These are phyloP conservation scores for Meloidogyne exigua DNA, from an alignment of 1,140 invertebrate genomes.

Conservation along the genomic window DNA sequence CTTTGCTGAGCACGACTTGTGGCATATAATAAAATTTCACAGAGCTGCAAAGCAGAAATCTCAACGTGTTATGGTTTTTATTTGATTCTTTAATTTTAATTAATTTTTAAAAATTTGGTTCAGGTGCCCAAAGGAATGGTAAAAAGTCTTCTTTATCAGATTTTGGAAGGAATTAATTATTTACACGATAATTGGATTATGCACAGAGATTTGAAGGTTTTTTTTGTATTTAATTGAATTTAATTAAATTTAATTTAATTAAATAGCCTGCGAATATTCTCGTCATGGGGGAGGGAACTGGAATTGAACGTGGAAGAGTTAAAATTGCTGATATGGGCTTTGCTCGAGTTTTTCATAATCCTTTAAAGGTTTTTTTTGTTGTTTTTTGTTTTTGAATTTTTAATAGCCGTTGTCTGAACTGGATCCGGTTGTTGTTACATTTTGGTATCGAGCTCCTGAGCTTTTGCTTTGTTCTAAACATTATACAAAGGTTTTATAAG, in stretches of 20 bases:
- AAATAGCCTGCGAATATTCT: slow-evolving; percentile 92
- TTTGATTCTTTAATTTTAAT: neutral
- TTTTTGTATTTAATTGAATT: neutral
- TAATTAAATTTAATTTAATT: neutral
- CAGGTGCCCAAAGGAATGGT: slow-evolving; percentile 90
- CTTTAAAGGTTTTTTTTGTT: slow-evolving; percentile 73
- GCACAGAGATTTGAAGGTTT: slow-evolving; percentile 87
- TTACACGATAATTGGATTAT: slow-evolving; percentile 99
- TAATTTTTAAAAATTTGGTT: neutral
- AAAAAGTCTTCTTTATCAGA: slow-evolving; percentile 95
- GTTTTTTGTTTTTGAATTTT: neutral
- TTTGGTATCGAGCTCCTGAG: slow-evolving; percentile 98
- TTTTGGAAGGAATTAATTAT: slow-evolving; percentile 98
- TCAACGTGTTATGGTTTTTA: slow-evolving; percentile 70
- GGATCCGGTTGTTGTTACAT: slow-evolving; percentile 98
- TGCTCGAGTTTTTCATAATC: slow-evolving; percentile 96
- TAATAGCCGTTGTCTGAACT: slow-evolving; percentile 82
- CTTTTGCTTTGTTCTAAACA: slow-evolving; percentile 90
- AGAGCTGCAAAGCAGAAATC: slow-evolving; percentile 96
- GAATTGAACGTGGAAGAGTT: slow-evolving; percentile 75
- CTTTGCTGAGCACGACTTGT: slow-evolving; percentile 98
- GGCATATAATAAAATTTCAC: slow-evolving; percentile 99
- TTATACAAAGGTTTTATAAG: slow-evolving; percentile 74
- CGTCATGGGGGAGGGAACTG: slow-evolving; percentile 91
- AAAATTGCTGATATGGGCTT: slow-evolving; percentile 94